These are phyloP conservation scores for Drosophila formosana DNA, from an alignment of 2,888 invertebrate genomes.

Conservation along the genomic window DNA sequence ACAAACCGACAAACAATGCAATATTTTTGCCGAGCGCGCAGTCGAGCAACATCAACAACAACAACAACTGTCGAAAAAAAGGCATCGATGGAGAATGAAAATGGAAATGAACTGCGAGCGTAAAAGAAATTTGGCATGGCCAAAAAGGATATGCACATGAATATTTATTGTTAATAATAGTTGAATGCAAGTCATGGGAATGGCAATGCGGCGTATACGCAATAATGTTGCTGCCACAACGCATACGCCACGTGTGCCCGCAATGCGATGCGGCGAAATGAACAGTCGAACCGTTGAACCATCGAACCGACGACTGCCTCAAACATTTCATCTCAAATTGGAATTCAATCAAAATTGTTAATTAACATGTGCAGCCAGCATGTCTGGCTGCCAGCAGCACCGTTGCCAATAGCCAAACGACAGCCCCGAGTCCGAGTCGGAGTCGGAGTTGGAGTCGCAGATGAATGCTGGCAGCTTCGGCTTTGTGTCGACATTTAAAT, in stretches of 20 bases:
- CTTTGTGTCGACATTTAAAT: constrained; percentile 59
- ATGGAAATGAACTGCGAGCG: constrained; percentile 20
- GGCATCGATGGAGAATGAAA: neutral
- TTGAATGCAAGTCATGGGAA: neutral
- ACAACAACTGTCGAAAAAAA: neutral
- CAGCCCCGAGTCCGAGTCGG: constrained; percentile 7
- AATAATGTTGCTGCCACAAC: constrained; percentile 21
- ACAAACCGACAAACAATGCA: constrained; percentile 46
- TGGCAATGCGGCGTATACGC: constrained; percentile 12
- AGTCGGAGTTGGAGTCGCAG: neutral
- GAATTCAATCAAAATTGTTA: constrained; percentile 82
- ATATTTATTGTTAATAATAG: constrained; percentile 34
- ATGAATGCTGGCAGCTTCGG: neutral
- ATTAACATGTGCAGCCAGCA: constrained; percentile 75
- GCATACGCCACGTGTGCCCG: constrained; percentile 32
- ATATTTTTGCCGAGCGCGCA: constrained; percentile 24
- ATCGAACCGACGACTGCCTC: constrained; percentile 16
- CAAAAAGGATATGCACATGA: constrained; percentile 14
- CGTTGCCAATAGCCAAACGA: constrained; percentile 15
- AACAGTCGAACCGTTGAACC: constrained; percentile 27
- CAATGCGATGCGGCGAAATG: constrained; percentile 42
- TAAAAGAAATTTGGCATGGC: constrained; percentile 16
- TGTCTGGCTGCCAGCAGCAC: constrained; percentile 30
- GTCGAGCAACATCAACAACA: constrained; percentile 2
- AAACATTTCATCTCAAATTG: constrained; percentile 72